Conservation (phyloP, 2,888 invertebrate genomes). For the Thelaira solivaga region DNA sequence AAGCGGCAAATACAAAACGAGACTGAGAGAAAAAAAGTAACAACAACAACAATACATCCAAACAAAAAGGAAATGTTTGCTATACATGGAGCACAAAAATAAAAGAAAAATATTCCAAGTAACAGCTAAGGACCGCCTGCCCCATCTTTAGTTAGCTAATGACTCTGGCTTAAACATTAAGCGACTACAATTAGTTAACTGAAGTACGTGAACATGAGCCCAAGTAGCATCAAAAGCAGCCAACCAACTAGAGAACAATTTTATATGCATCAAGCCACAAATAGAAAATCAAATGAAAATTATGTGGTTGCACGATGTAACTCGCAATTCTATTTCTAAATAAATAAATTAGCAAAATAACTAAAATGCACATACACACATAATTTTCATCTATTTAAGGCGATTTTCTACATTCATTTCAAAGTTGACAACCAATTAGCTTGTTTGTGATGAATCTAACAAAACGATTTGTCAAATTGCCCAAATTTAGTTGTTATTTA, state of each 20-base stretch:
- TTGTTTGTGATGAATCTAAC: neutral
- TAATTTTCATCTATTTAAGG: conserved; percentile 6
- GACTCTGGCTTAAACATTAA: no score
- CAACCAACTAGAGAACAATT: conserved; percentile 4
- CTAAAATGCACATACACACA: neutral
- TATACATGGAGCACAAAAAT: conserved; percentile 33
- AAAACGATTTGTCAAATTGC: conserved; percentile 32
- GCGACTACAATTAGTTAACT: neutral
- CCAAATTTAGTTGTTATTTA: conserved; percentile 27
- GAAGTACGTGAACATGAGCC: no score
- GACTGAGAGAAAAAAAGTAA: neutral
- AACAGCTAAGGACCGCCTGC: conserved; percentile 16
- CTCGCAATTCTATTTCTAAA: neutral
- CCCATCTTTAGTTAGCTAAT: no score
- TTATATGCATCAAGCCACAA: neutral
- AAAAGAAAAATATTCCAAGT: neutral
- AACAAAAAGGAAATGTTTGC: no score
- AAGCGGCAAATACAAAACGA: conserved; percentile 44
- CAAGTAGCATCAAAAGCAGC: neutral
- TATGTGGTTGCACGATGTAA: neutral
- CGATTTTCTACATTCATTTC: neutral
- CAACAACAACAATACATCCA: neutral
- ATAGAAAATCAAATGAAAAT: conserved; percentile 16
- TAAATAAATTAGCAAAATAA: conserved; percentile 23
- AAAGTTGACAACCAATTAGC: conserved; percentile 21